These are phyloP conservation scores for Prietella phreatophila DNA, from an alignment of 2,113 vertebrate genomes.

Conservation along the genomic window DNA sequence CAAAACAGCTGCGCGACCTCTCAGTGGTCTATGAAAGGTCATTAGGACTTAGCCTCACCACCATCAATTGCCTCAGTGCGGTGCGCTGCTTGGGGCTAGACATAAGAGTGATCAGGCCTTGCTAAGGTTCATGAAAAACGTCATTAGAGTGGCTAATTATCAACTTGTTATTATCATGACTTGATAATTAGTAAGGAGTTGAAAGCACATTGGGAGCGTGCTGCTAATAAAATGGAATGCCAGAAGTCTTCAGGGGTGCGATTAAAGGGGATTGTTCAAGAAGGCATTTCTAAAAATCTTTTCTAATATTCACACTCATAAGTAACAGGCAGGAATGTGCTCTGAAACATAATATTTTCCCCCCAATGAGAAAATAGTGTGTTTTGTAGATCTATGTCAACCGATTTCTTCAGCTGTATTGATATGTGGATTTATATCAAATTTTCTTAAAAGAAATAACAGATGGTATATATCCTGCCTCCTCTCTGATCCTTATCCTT, in stretches of 20 bases:
- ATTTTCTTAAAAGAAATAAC: not conserved
- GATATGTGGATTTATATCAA: not conserved
- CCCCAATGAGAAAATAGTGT: not conserved
- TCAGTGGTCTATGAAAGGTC: slow-evolving; percentile 56
- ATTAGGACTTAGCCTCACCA: slow-evolving; percentile 29
- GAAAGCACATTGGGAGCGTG: slow-evolving; percentile 37
- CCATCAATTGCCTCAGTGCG: slow-evolving; percentile 4
- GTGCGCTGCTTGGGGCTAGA: slow-evolving; percentile 1
- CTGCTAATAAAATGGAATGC: slow-evolving; percentile 26
- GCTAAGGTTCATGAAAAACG: slow-evolving; percentile 48
- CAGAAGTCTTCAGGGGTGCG: not conserved
- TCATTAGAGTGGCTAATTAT: slow-evolving; percentile 65
- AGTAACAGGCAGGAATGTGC: not conserved
- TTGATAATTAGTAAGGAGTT: slow-evolving; percentile 57
- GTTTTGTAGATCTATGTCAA: not conserved
- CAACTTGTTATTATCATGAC: slow-evolving; percentile 57
- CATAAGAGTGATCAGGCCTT: slow-evolving; percentile 49
- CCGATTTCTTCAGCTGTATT: not conserved
- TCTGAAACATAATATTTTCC: not conserved
- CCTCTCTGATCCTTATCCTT: not conserved
- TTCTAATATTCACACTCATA: not conserved
- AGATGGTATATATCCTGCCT: not conserved
- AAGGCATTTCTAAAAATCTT: not conserved
- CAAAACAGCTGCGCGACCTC: slow-evolving; percentile 51
- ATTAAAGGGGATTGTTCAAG: not conserved